Evolutionary conservation across 2,113 vertebrate genomes (phyloP).

Genomic region (Microtus oregoni): DNA sequence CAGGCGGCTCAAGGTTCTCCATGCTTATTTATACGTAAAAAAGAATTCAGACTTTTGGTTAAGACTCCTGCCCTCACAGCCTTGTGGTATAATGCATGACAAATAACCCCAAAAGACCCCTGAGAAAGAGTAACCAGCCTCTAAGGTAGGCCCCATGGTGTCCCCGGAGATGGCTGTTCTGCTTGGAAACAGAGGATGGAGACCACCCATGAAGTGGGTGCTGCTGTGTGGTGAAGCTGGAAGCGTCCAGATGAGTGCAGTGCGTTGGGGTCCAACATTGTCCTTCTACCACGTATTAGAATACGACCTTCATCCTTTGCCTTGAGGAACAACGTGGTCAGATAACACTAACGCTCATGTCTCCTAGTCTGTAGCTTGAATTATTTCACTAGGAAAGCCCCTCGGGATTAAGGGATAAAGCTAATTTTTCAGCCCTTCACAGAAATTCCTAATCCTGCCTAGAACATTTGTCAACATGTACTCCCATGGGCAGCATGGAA

Average conservation of each 20-base stretch:
- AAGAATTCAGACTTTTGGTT: neutral
- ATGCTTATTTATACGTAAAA: neutral
- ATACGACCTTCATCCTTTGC: neutral
- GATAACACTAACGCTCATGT: neutral
- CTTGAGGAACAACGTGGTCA: neutral
- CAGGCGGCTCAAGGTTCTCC: neutral
- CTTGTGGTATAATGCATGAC: neutral
- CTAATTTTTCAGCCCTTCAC: conserved; percentile 1
- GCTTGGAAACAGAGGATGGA: neutral
- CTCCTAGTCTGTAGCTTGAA: neutral
- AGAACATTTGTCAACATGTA: conserved; percentile 11
- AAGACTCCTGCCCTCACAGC: neutral
- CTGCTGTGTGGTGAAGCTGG: too few species aligned
- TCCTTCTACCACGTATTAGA: neutral
- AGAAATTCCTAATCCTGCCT: neutral
- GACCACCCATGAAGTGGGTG: neutral
- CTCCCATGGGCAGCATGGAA: neutral
- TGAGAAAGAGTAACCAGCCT: neutral
- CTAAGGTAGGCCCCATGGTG: neutral
- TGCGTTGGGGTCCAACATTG: neutral
- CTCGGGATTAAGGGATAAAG: neutral
- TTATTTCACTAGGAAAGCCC: neutral
- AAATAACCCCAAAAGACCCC: neutral
- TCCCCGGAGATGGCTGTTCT: neutral
- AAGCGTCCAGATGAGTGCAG: neutral